These are phyloP conservation scores for Pachypanchax playfairii DNA, from an alignment of 2,113 vertebrate genomes.

Conservation along the genomic window DNA sequence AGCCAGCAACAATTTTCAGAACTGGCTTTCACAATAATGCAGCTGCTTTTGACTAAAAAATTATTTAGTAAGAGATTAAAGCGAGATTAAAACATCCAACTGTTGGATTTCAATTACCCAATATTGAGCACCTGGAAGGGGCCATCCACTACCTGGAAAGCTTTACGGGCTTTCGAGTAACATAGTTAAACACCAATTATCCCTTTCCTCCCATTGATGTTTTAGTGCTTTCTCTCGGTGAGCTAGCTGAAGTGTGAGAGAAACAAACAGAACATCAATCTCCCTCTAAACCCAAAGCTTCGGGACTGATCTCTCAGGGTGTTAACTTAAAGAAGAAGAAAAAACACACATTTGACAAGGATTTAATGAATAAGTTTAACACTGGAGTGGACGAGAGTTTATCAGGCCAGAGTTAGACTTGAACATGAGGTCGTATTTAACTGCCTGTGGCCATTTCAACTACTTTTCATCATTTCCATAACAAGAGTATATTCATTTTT, in stretches of 20 bases:
- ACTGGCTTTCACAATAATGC: constrained; percentile 11
- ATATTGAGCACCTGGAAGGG: constrained; percentile 10
- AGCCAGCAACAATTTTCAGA: constrained; percentile 42
- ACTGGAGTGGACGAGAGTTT: constrained; percentile 27
- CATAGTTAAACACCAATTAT: constrained; percentile 43
- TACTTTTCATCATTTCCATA: too few species aligned
- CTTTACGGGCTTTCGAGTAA: constrained; percentile 34
- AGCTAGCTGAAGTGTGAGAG: constrained; percentile 48
- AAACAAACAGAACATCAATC: constrained; percentile 67
- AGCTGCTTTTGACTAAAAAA: not conserved
- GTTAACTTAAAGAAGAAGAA: constrained; percentile 34
- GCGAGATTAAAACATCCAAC: not conserved
- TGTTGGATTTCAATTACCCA: constrained; percentile 7
- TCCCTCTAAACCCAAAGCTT: constrained; percentile 47
- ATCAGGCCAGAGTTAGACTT: constrained; percentile 13
- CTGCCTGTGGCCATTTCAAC: constrained; percentile 6
- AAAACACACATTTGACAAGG: constrained; percentile 24
- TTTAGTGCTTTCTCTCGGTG: constrained; percentile 31
- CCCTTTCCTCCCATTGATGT: constrained; percentile 31
- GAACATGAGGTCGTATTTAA: not conserved
- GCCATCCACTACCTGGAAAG: constrained; percentile 6
- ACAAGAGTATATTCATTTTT: too few species aligned
- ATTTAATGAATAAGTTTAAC: constrained; percentile 57
- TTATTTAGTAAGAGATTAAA: not conserved
- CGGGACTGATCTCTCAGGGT: constrained; percentile 52